Evolutionary conservation across 2,113 vertebrate species (phyloP).

Genomic region (Henicopernis longicauda): DNA sequence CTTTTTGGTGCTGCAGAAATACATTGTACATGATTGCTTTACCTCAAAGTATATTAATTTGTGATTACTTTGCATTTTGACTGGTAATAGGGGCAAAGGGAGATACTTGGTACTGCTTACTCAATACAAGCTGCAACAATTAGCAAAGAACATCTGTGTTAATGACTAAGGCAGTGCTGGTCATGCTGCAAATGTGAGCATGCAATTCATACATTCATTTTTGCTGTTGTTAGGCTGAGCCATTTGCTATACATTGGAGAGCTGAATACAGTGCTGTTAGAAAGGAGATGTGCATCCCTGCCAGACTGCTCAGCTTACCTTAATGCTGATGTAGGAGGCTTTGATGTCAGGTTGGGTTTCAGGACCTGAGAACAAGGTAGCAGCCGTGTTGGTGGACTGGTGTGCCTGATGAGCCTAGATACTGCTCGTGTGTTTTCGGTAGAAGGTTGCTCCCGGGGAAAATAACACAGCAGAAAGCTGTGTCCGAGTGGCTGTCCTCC

Average conservation of each 20-base stretch:
- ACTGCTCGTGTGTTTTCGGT: accelerated
- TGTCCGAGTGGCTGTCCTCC: neutral
- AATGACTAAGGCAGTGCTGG: neutral
- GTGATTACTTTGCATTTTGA: neutral
- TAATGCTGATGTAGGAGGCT: neutral
- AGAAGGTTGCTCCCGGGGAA: neutral
- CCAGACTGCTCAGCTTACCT: neutral
- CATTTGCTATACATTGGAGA: neutral
- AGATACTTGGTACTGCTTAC: neutral
- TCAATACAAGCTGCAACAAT: neutral
- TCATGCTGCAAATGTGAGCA: accelerated
- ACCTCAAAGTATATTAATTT: neutral
- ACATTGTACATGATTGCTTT: neutral
- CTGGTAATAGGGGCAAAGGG: neutral
- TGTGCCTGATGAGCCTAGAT: neutral
- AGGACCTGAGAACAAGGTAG: neutral
- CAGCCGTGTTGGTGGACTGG: neutral
- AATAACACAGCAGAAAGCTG: neutral
- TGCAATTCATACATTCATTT: accelerated
- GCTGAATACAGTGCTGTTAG: neutral
- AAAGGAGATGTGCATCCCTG: neutral
- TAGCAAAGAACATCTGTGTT: neutral
- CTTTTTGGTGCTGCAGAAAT: neutral
- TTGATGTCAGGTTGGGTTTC: neutral
- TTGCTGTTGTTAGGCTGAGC: neutral